These are phyloP conservation scores for Myodes glareolus DNA, from an alignment of 2,113 vertebrate species.

Conservation along the genomic window DNA sequence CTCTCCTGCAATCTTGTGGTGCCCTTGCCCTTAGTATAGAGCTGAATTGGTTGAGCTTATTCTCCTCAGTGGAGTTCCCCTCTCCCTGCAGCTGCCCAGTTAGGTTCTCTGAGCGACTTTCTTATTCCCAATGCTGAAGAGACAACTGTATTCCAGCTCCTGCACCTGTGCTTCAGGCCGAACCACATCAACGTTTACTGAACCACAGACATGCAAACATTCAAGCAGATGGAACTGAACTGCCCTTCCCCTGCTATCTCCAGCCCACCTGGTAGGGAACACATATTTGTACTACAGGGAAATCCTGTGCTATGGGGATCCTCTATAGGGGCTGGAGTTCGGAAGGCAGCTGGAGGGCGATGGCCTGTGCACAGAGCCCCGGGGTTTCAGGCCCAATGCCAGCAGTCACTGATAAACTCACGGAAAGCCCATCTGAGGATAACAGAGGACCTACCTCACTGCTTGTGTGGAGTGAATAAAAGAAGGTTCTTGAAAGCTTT, in stretches of 20 bases:
- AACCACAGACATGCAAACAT: neutral
- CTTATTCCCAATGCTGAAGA: too few species aligned
- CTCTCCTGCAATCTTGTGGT: neutral
- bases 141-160: neutral
- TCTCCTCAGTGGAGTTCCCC: neutral
- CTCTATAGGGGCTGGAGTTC: neutral
- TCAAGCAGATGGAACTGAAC: neutral
- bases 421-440: neutral
- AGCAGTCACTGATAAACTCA: neutral
- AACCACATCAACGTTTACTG: neutral
- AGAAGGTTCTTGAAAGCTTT: neutral
- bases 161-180: neutral
- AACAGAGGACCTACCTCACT: neutral
- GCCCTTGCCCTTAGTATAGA: neutral
- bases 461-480: neutral
- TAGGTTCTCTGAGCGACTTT: neutral
- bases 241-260: neutral
- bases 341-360: neutral
- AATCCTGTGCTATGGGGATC: neutral
- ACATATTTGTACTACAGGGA: neutral
- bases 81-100: neutral
- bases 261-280: neutral
- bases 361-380: neutral
- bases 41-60: neutral
- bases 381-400: neutral